Evolutionary conservation across 2,113 vertebrate genomes (phyloP), one percentile per base, ranked within the genome.

Genomic region (Dasypus novemcinctus): DNA sequence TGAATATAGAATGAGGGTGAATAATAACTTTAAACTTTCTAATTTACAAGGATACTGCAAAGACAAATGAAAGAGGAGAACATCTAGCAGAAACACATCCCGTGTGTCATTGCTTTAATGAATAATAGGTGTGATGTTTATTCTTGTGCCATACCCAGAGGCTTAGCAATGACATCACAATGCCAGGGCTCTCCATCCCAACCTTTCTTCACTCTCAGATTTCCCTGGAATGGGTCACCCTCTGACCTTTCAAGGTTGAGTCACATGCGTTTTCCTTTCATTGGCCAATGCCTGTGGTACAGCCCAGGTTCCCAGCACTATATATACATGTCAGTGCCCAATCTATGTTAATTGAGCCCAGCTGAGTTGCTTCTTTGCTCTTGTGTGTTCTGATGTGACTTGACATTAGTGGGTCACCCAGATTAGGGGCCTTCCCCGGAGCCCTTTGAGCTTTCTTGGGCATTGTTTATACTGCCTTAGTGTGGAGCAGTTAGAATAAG

Each of bases 231-330:
- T 21, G 75, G 59, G 33, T 69, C 36, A 46, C 46, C 3, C 46
- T 79, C 72, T 93, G 74, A 92, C 43, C 23, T 95, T 91, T 86
- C 29, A 46, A 80, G 36, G 54, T 43, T 86, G n/a, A 90, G 25
- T 82, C 81, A 81, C 12, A 23, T 46, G 5, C 29, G 41, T 81
- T 69, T 84, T 31, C 29, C 21, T 66, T 84, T 64, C 72, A n/a
- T 59, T 90, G 76, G 25, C 20, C n/a, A 84, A 20, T 49, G 64
- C 57, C 41, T 43, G 14, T 38, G 27, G 49, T 59, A 54, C 8
- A 49, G 46, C 69, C 93, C 36, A 57, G 10, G 18, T 4, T 74
- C 25, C 57, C 25, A 75, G 69, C 27, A 18, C 66, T 61, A 43
- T 68, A n/a, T 68, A 68, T 75, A 46, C 23, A 75, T 27, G 57